These are phyloP conservation scores for Allophyes oxyacanthae DNA, from an alignment of 2,888 invertebrate species.

Conservation along the genomic window DNA sequence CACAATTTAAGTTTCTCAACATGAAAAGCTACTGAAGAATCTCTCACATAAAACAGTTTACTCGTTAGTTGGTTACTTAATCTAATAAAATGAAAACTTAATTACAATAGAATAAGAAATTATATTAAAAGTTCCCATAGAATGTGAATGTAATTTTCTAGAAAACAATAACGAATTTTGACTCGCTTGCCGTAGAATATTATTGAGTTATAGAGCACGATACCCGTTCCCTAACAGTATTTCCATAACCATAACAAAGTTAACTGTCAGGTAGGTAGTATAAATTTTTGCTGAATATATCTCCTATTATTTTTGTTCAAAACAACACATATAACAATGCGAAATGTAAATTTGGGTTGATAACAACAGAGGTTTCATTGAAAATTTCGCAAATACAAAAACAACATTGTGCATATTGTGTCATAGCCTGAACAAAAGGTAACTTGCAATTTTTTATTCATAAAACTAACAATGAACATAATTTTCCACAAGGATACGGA, in stretches of 20 bases:
- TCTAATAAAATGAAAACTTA: constrained; percentile 2
- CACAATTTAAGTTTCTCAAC: no score
- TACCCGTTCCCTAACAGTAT: constrained; percentile 59
- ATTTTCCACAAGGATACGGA: constrained; percentile 7
- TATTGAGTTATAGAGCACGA: constrained; percentile 53
- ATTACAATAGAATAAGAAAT: constrained; percentile 20
- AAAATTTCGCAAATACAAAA: constrained; percentile 22
- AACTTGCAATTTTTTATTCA: not conserved
- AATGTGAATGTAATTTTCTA: constrained; percentile 35
- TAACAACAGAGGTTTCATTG: constrained; percentile 17
- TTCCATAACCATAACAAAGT: constrained; percentile 48
- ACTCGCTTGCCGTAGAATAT: constrained; percentile 34
- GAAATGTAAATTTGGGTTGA: constrained; percentile 25
- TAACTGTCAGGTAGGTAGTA: constrained; percentile 13
- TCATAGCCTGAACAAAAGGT: constrained; percentile 10
- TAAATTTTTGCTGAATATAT: constrained; percentile 20
- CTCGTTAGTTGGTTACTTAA: not conserved
- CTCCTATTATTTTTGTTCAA: constrained; percentile 26
- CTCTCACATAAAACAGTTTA: constrained; percentile 17
- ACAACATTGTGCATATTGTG: constrained; percentile 7
- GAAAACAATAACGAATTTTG: constrained; percentile 42
- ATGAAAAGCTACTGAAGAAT: not conserved
- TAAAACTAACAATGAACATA: not conserved
- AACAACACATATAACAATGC: constrained; percentile 36
- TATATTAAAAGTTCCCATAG: constrained; percentile 29